Evolutionary conservation across 2,797 vertebrate species (phyloP).

Genomic region (Tapirus indicus): DNA sequence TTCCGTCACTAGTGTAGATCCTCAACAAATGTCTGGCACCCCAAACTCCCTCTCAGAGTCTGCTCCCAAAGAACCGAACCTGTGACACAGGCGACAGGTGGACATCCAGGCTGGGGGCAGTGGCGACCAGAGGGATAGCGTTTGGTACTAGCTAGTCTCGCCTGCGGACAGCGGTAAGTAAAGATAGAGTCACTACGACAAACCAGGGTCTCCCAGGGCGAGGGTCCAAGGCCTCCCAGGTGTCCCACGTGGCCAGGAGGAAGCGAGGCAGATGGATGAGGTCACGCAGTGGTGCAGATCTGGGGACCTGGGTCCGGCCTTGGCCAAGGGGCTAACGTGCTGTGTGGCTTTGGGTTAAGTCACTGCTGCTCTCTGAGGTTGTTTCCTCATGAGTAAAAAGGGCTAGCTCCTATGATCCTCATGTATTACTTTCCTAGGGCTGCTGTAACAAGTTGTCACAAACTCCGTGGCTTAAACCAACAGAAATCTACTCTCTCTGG

Average conservation of each 20-base stretch:
- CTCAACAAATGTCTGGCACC: not conserved
- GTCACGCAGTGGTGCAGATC: fast-evolving
- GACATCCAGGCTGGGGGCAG: not conserved
- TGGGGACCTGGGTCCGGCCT: not conserved
- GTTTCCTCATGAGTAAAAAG: not conserved
- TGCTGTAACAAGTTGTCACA: not conserved
- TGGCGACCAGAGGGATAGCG: not conserved
- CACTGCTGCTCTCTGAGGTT: not conserved
- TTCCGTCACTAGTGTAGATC: not conserved
- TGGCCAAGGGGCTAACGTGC: not conserved
- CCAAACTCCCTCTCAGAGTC: not conserved
- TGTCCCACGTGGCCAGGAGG: not conserved
- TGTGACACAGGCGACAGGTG: not conserved
- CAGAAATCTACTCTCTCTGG: not conserved
- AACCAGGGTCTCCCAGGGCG: too few species aligned
- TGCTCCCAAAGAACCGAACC: not conserved
- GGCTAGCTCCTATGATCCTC: not conserved
- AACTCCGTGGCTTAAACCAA: not conserved
- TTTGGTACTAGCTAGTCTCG: not conserved
- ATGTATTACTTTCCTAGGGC: not conserved
- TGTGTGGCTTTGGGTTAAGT: not conserved
- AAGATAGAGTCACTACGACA: not conserved
- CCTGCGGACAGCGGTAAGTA: not conserved
- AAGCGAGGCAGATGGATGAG: not conserved
- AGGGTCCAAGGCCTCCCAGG: not conserved